Evolutionary conservation across 2,113 vertebrate genomes (phyloP).

Genomic region (Rattus norvegicus): DNA sequence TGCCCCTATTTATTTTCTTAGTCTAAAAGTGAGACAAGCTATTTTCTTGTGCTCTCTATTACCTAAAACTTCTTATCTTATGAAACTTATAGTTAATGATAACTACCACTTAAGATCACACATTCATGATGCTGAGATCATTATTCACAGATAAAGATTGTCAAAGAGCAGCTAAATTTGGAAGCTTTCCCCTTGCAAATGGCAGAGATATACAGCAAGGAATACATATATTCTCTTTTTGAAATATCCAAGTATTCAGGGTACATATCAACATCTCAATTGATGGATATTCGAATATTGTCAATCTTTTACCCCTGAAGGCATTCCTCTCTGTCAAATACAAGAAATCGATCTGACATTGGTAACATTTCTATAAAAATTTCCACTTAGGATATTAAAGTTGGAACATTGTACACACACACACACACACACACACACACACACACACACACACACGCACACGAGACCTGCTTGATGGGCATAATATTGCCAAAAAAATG

Average conservation of each 20-base stretch:
- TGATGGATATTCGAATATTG: too few relatives aligned
- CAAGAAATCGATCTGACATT: background rate
- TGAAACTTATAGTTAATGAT: background rate
- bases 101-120: background rate
- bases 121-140: background rate
- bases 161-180: background rate
- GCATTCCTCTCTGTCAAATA: background rate
- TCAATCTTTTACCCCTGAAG: background rate
- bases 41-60: background rate
- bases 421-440: too few relatives aligned
- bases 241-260: accelerated
- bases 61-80: background rate
- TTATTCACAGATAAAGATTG: background rate
- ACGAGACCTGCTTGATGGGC: background rate
- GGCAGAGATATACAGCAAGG: background rate
- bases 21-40: background rate
- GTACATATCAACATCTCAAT: background rate
- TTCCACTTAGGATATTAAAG: background rate
- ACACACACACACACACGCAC: too few relatives aligned
- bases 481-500: background rate
- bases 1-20: background rate
- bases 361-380: background rate
- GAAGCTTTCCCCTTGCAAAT: too few relatives aligned
- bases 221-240: background rate
- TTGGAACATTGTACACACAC: background rate